Conservation (phyloP, 2,797 vertebrate species). For the Gila robusta region DNA sequence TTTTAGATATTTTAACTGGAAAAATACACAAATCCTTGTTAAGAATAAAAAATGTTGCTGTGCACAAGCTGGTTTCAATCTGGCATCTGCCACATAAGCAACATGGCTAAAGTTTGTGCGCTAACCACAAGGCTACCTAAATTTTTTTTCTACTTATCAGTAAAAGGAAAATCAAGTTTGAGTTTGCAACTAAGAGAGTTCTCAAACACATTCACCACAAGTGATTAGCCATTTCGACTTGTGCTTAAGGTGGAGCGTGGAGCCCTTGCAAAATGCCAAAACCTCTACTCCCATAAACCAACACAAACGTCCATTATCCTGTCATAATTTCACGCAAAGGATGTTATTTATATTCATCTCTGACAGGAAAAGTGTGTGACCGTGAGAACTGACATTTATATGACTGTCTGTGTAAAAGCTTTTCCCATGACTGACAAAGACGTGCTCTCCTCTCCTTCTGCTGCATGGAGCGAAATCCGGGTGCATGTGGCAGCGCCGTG, state of each 20-base stretch:
- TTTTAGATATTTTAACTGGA: neutral
- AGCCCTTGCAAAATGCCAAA: slow-evolving; percentile 39
- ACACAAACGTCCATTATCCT: slow-evolving; percentile 22
- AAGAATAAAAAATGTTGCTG: neutral
- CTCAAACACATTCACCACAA: slow-evolving; percentile 12
- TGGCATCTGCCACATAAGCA: neutral
- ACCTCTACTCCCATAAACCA: slow-evolving; percentile 41
- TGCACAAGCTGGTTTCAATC: neutral
- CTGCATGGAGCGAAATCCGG: slow-evolving; percentile 29
- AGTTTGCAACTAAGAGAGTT: slow-evolving; percentile 25
- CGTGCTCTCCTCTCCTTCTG: slow-evolving; percentile 35
- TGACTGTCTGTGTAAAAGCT: slow-evolving; percentile 59
- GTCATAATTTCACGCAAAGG: slow-evolving; percentile 41
- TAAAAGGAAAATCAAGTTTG: slow-evolving; percentile 6
- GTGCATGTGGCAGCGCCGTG: slow-evolving; percentile 58
- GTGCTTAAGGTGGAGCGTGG: slow-evolving; percentile 29
- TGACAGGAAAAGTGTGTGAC: slow-evolving; percentile 51
- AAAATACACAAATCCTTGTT: neutral
- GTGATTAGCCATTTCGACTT: slow-evolving; percentile 33
- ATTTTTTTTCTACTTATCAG: neutral
- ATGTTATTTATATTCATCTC: slow-evolving; percentile 54
- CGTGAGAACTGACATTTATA: slow-evolving; percentile 59
- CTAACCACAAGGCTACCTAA: neutral
- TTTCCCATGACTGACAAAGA: slow-evolving; percentile 57
- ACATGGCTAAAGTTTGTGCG: neutral